phyloP scores from a whole-genome alignment of 2,113 vertebrate genomes.

The Todiramphus saurophagus region DNA sequence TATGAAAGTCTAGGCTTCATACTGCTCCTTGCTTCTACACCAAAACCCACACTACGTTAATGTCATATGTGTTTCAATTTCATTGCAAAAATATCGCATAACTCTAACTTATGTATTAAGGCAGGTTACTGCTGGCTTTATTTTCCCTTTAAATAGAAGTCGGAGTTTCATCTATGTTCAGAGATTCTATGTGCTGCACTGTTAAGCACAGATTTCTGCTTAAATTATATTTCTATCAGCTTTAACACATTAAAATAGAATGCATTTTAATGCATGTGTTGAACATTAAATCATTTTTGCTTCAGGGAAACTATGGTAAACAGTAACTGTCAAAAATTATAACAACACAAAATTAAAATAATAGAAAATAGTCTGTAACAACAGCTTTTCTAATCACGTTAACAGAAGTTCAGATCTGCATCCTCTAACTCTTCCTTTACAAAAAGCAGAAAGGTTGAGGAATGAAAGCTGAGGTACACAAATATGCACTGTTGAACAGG shows the following conservation, averaged over 20 bases:
- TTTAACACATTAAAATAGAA: slow-evolving; percentile 73
- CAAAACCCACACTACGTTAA: neutral
- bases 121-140: neutral
- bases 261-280: slow-evolving; percentile 71
- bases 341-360: slow-evolving; percentile 76
- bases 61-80: neutral
- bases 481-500: neutral
- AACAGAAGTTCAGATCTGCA: slow-evolving; percentile 64
- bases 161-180: slow-evolving; percentile 53
- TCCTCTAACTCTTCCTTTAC: slow-evolving; percentile 12
- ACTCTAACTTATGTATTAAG: neutral
- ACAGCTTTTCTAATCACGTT: slow-evolving; percentile 69
- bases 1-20: neutral
- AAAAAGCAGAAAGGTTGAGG: neutral
- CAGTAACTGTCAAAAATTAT: slow-evolving; percentile 76
- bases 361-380: slow-evolving; percentile 67
- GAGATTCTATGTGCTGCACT: slow-evolving; percentile 60
- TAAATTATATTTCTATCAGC: slow-evolving; percentile 76
- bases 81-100: neutral
- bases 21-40: neutral
- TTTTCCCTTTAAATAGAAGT: slow-evolving; percentile 21
- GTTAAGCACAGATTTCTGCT: slow-evolving; percentile 70
- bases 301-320: slow-evolving; percentile 75
- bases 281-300: slow-evolving; percentile 75
- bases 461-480: neutral